These are phyloP conservation scores for Chunga burmeisteri DNA, from an alignment of 2,113 vertebrate species.

Conservation along the genomic window DNA sequence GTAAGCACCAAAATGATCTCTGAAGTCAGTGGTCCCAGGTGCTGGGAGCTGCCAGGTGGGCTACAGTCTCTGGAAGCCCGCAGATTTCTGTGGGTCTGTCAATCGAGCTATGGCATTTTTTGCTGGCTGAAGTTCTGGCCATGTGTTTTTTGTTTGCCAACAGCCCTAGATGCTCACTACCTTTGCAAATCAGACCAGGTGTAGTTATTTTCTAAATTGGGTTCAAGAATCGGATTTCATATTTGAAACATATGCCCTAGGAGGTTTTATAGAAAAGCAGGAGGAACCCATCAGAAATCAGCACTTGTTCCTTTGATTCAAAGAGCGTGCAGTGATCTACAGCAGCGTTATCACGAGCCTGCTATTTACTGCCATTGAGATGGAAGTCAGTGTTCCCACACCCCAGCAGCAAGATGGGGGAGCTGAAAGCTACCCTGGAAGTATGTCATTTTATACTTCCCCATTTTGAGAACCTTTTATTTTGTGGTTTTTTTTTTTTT, in stretches of 20 bases:
- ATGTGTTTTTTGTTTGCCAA: not conserved
- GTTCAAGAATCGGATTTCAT: not conserved
- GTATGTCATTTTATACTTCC: constrained; percentile 24
- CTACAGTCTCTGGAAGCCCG: not conserved
- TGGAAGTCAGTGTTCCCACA: constrained; percentile 26
- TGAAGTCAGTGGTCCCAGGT: not conserved
- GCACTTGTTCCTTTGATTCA: not conserved
- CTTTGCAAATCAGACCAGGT: not conserved
- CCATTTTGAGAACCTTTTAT: not conserved
- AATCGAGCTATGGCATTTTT: not conserved
- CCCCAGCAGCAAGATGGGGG: constrained; percentile 28
- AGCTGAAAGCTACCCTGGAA: constrained; percentile 42
- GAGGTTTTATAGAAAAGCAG: not conserved
- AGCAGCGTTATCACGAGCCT: not conserved
- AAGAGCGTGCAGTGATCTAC: not conserved
- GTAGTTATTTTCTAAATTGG: not conserved
- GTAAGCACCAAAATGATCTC: not conserved
- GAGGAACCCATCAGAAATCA: not conserved
- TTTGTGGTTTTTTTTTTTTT: not conserved
- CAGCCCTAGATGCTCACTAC: not conserved
- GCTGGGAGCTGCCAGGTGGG: not conserved
- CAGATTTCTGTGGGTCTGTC: not conserved
- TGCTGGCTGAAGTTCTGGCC: not conserved
- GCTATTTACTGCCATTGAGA: constrained; percentile 47
- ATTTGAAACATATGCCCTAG: not conserved